Conservation (phyloP, 2,797 vertebrate genomes). For the Discoglossus pictus region DNA sequence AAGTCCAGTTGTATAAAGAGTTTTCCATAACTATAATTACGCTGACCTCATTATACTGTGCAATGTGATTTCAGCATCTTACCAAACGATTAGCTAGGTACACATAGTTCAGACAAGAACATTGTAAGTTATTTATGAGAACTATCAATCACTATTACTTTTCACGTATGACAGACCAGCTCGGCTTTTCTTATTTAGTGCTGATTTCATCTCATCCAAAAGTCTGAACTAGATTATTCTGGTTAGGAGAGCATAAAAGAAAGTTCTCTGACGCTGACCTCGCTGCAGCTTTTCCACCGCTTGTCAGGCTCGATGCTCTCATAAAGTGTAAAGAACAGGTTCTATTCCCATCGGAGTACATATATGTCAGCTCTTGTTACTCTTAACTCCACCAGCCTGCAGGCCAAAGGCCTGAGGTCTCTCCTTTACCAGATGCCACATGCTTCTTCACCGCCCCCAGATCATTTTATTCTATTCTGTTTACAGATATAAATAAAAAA, state of each 20-base stretch:
- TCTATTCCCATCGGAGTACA: conserved; percentile 39
- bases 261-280: conserved; percentile 30
- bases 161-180: conserved; percentile 29
- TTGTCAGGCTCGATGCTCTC: conserved; percentile 48
- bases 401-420: conserved; percentile 34
- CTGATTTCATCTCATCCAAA: conserved; percentile 28
- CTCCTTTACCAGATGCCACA: conserved; percentile 40
- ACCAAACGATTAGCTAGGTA: conserved; percentile 19
- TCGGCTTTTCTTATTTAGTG: conserved; percentile 37
- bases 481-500: conserved; percentile 8
- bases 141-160: conserved; percentile 43
- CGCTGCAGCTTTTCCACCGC: conserved; percentile 32
- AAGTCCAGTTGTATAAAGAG: too few relatives aligned
- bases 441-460: conserved; percentile 22
- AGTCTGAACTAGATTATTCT: conserved; percentile 38
- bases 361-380: conserved; percentile 51
- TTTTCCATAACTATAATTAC: too few relatives aligned
- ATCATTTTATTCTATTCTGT: conserved; percentile 31
- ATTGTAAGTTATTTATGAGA: conserved; percentile 37
- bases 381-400: conserved; percentile 36
- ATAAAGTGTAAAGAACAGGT: conserved; percentile 45
- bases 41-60: too few relatives aligned
- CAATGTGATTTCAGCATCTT: too few relatives aligned
- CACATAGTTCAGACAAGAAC: conserved; percentile 15
- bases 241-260: conserved; percentile 21